phyloP scores from a whole-genome alignment of 2,888 invertebrate genomes.

The Rhamnusium bicolor region DNA sequence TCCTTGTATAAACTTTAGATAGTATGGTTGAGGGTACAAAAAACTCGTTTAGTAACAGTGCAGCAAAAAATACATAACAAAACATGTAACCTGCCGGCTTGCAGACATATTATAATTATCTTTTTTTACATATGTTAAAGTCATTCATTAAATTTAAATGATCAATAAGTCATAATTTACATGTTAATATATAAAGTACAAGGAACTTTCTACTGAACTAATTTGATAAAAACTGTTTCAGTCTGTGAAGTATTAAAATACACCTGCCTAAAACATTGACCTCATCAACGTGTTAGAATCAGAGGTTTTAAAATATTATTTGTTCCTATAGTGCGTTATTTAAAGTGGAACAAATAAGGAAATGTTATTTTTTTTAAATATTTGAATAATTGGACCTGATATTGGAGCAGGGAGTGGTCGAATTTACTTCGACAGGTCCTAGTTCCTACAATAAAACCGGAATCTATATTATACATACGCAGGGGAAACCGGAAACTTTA shows the following conservation, averaged over 20 bases:
- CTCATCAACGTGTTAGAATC: not conserved
- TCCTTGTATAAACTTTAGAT: no score
- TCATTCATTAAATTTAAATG: not conserved
- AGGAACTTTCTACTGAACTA: conserved; percentile 15
- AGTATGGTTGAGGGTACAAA: not conserved
- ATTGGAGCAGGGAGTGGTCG: not conserved
- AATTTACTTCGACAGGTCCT: not conserved
- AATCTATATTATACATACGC: not conserved
- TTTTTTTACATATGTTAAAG: not conserved
- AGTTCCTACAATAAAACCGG: conserved; percentile 11
- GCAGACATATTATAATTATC: not conserved
- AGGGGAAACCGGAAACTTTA: not conserved
- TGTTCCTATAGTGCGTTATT: not conserved
- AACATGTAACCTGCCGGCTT: not conserved
- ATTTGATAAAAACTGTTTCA: conserved; percentile 13
- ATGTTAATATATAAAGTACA: conserved; percentile 1
- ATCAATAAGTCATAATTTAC: not conserved
- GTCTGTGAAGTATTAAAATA: conserved; percentile 3
- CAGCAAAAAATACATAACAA: not conserved
- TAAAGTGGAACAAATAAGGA: conserved; percentile 5
- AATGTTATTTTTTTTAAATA: not conserved
- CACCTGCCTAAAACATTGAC: conserved; percentile 19
- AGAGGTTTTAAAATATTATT: not conserved
- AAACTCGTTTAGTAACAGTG: not conserved
- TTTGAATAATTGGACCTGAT: not conserved